These are phyloP conservation scores for Acrocephalus kingi DNA, from an alignment of 2,113 vertebrate species.

Conservation along the genomic window DNA sequence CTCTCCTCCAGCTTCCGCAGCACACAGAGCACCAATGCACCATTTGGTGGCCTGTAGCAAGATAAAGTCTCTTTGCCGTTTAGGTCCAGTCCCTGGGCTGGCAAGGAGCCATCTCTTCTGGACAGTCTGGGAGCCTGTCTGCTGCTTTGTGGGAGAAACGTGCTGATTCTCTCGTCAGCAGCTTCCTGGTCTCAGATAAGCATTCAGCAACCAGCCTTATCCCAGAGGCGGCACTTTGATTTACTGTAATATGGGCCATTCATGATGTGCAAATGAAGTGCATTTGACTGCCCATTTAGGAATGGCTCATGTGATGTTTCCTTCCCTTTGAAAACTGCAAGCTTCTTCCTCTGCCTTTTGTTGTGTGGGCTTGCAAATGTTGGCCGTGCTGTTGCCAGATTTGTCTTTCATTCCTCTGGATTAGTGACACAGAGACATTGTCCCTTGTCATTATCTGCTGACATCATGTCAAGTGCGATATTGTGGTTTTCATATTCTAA, in stretches of 20 bases:
- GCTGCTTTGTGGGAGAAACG: background rate
- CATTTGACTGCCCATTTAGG: slow-evolving; percentile 28
- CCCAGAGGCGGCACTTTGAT: background rate
- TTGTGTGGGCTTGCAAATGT: background rate
- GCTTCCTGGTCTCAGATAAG: slow-evolving; percentile 7
- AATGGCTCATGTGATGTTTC: slow-evolving; percentile 14
- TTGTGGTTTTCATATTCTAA: background rate
- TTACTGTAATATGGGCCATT: slow-evolving; percentile 26
- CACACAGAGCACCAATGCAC: rapidly evolving
- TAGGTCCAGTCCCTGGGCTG: background rate
- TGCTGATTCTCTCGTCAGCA: background rate
- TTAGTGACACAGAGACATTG: background rate
- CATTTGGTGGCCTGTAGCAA: background rate
- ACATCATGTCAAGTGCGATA: background rate
- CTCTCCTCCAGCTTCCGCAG: background rate
- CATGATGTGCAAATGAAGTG: slow-evolving; percentile 47
- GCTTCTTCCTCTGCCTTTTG: background rate
- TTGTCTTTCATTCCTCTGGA: background rate
- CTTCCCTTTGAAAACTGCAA: slow-evolving; percentile 5
- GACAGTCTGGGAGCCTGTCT: background rate
- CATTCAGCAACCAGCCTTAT: background rate
- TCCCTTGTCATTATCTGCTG: slow-evolving; percentile 1
- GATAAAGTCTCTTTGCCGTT: background rate
- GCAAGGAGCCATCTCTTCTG: background rate
- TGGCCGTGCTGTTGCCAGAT: background rate